These are phyloP conservation scores for Callipepla californica DNA, from an alignment of 2,113 vertebrate genomes.

Conservation along the genomic window DNA sequence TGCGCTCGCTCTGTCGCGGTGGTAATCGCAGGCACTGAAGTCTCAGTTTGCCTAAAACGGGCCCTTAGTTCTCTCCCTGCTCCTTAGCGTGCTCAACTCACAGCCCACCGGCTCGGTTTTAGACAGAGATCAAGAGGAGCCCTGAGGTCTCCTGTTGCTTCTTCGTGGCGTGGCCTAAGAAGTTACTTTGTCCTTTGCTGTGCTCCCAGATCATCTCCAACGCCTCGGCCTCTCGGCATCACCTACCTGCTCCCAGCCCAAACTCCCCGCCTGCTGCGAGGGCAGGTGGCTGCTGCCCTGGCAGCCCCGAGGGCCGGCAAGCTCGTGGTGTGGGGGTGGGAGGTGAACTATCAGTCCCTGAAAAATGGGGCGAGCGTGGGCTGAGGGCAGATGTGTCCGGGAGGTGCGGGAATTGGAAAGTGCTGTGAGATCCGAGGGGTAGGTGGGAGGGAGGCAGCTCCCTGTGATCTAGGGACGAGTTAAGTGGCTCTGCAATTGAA, in stretches of 20 bases:
- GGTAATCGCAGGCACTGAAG: no score
- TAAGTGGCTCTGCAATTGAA: background rate
- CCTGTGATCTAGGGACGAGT: background rate
- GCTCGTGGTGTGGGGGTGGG: no score
- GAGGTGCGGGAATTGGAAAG: background rate
- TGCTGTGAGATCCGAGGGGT: background rate
- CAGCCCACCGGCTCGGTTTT: background rate
- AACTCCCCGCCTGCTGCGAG: no score
- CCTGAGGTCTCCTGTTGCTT: background rate
- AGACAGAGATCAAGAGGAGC: background rate
- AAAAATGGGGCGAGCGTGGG: fast-evolving
- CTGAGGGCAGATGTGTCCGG: background rate
- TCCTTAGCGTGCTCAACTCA: background rate
- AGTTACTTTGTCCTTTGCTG: background rate
- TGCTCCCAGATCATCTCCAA: background rate
- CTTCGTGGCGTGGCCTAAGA: background rate
- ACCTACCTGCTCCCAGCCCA: no score
- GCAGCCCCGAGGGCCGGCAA: background rate
- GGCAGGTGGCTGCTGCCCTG: background rate
- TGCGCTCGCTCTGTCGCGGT: background rate
- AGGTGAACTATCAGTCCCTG: background rate
- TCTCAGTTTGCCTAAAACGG: background rate
- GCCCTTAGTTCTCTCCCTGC: background rate
- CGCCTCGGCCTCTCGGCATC: fast-evolving
- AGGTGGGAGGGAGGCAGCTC: background rate